Percentiles rank a stretch among this genome's conserved stretches.
phyloP scores from a whole-genome alignment of 2,797 vertebrate genomes.

The Chiloscyllium punctatum region DNA sequence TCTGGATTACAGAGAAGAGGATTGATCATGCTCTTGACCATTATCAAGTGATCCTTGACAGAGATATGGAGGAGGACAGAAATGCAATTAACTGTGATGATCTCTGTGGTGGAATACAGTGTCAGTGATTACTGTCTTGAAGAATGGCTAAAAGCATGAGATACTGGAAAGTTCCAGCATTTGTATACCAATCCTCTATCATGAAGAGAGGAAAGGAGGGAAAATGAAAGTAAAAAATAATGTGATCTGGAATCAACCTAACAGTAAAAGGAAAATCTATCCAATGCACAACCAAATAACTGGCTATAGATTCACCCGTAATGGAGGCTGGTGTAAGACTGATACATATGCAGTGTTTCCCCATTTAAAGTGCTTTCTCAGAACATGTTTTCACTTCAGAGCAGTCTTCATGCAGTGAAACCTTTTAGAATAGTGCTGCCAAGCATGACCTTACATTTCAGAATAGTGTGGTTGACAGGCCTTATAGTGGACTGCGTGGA shows the following conservation, averaged over 20 bases:
- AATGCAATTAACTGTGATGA: not conserved
- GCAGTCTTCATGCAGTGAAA: too few species aligned
- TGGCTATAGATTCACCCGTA: not conserved
- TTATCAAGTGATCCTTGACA: not conserved
- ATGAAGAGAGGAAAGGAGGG: not conserved
- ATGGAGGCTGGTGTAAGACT: too few species aligned
- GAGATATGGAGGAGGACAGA: not conserved
- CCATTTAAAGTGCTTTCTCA: too few species aligned
- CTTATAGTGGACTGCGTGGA: too few species aligned
- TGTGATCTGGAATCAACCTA: not conserved
- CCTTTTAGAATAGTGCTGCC: too few species aligned
- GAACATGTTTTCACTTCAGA: too few species aligned
- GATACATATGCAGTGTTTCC: not conserved
- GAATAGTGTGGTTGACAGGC: too few species aligned
- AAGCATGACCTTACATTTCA: too few species aligned
- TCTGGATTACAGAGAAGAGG: not conserved
- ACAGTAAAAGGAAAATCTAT: not conserved
- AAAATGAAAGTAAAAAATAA: not conserved
- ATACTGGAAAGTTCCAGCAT: not conserved
- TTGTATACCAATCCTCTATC: not conserved
- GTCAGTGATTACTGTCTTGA: not conserved
- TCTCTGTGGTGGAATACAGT: not conserved
- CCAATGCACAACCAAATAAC: not conserved
- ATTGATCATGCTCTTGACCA: not conserved
- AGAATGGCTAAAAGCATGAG: not conserved